Evolutionary conservation across 2,113 vertebrate genomes (phyloP).

Genomic region (Balaeniceps rex): DNA sequence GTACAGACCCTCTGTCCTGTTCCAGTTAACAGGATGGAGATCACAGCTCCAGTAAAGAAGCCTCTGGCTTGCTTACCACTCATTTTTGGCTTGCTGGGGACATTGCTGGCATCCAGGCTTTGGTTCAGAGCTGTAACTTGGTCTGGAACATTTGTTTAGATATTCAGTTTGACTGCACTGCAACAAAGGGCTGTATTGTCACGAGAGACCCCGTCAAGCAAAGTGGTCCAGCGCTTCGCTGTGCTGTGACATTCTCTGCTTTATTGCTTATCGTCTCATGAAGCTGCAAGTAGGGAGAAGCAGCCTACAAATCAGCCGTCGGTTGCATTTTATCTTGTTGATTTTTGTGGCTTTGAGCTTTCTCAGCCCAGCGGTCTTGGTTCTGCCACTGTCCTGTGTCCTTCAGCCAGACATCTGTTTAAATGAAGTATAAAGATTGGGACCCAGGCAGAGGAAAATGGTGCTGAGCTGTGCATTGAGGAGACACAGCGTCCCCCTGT

Average conservation of each 20-base stretch:
- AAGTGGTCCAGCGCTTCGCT: slow-evolving; percentile 8
- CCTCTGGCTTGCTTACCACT: slow-evolving; percentile 49
- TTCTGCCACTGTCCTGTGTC: background rate
- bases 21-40: slow-evolving; percentile 59
- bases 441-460: background rate
- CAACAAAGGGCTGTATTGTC: slow-evolving; percentile 57
- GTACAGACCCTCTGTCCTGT: slow-evolving; percentile 57
- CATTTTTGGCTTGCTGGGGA: slow-evolving; percentile 49
- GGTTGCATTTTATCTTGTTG: background rate
- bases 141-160: slow-evolving; percentile 62
- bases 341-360: background rate
- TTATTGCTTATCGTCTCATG: background rate
- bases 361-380: background rate
- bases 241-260: slow-evolving; percentile 24
- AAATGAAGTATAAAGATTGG: background rate
- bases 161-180: slow-evolving; percentile 57
- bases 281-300: background rate
- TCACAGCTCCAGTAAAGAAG: slow-evolving; percentile 53
- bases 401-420: background rate
- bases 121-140: slow-evolving; percentile 48
- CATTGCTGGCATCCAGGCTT: slow-evolving; percentile 48
- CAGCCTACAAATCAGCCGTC: background rate
- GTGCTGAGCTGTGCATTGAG: background rate
- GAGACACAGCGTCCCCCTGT: background rate
- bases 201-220: background rate